Conservation (phyloP, 2,797 vertebrate species). For the Miichthys miiuy region DNA sequence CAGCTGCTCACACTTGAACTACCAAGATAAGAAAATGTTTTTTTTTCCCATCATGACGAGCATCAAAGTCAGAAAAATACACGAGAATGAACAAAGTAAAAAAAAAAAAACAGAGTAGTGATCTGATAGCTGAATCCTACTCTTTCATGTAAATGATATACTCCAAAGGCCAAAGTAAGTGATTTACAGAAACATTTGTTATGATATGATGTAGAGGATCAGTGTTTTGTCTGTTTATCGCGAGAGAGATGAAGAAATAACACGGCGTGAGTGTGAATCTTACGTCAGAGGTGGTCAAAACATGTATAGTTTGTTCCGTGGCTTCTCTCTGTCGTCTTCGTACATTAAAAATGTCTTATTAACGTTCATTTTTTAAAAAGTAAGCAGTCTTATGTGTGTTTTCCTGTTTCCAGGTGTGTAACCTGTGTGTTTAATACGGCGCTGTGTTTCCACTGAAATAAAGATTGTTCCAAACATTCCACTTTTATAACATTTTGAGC, state of each 20-base stretch:
- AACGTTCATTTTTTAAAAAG: neutral
- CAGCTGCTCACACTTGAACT: neutral
- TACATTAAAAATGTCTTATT: constrained; percentile 11
- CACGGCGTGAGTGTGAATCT: neutral
- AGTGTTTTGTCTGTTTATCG: constrained; percentile 8
- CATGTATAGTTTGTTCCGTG: constrained; percentile 11
- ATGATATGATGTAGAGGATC: neutral
- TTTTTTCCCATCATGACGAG: neutral
- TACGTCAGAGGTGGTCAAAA: neutral
- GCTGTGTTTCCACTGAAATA: constrained; percentile 5
- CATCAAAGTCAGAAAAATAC: neutral
- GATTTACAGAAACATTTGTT: neutral
- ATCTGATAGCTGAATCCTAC: neutral
- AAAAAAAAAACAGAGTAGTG: neutral
- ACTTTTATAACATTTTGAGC: constrained; percentile 33
- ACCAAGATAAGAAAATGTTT: neutral
- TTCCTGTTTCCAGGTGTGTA: neutral
- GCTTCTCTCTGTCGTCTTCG: constrained; percentile 12
- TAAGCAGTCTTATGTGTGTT: neutral
- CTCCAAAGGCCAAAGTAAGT: constrained; percentile 13
- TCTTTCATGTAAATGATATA: neutral
- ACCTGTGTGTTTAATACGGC: neutral
- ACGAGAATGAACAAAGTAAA: neutral
- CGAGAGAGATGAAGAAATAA: neutral
- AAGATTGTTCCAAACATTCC: constrained; percentile 4